Base-by-base conservation (phyloP, 2,888 invertebrate species). In the Flabesymbios commensalis region DNA sequence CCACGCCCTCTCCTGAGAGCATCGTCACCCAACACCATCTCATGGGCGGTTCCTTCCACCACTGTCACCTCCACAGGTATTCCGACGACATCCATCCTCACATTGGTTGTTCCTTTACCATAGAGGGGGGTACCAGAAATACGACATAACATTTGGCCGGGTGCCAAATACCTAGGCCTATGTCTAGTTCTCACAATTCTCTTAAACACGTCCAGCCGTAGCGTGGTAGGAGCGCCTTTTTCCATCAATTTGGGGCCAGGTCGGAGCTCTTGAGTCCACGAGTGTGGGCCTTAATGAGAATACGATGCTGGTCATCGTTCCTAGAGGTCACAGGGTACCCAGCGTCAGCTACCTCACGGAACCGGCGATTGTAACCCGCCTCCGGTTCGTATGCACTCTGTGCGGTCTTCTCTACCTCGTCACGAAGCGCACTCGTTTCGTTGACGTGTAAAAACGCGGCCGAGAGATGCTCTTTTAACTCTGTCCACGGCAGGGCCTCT, bases 361-460 rank as follows among this genome's bases (percentile, higher is more conserved):
- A 45, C 10, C 22, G 45, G 7, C 45, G 10, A 45, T 22, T 19
- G 22, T 45, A 45, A 7, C n/a, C 10, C 7, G 45, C 45, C 22
- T 45, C 45, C 45, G 45, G 45, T 24, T 45, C 45, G 22, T 45
- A 45, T 7, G 45, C 45, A 45, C n/a, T 19, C 22, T 45, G 45
- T 7, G n/a, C n/a, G 24, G 22, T 24, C 45, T 45, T 45, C 22
- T 45, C 45, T 7, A 45, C 45, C 22, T 45, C 45, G 17, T 45
- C 45, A 7, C 45, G 45, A 19, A 45, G 22, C 14, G 45, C 45
- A 22, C n/a, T 7, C 7, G 45, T 24, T 22, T 45, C 45, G 22
- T 45, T 24, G 14, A 45, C 45, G 22, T 45, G 45, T 17, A 45
- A 24, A 22, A 45, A 45, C 7, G 45, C 10, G 17, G 10, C 7